phyloP scores from a whole-genome alignment of 2,797 vertebrate genomes.

The Pseudochirops cupreus region DNA sequence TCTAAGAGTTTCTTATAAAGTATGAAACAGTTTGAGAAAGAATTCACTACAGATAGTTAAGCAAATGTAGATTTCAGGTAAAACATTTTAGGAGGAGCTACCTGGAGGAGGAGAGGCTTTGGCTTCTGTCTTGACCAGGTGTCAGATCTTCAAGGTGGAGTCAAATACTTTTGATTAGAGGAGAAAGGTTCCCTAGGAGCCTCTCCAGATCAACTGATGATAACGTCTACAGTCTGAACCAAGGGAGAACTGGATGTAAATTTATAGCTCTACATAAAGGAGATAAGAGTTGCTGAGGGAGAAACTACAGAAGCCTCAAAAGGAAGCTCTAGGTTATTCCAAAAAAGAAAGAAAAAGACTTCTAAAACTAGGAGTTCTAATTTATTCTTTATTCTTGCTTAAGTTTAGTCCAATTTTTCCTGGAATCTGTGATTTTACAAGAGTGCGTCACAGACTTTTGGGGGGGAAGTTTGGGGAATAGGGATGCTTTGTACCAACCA shows the following conservation, averaged over 20 bases:
- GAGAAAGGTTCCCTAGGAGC: neutral
- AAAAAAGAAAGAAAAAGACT: neutral
- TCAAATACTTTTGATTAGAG: neutral
- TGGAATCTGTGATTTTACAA: neutral
- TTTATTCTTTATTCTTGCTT: neutral
- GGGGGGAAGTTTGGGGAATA: too few species aligned
- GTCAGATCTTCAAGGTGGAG: neutral
- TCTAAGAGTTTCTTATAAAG: neutral
- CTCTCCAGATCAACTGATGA: neutral
- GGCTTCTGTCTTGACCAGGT: neutral
- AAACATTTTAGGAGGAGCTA: neutral
- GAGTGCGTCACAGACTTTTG: neutral
- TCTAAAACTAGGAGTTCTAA: neutral
- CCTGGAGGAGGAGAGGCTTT: neutral
- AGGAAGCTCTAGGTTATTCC: neutral
- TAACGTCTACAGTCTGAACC: neutral
- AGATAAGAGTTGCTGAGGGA: neutral
- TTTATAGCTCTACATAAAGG: neutral
- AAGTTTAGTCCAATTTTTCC: neutral
- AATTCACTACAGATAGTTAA: neutral
- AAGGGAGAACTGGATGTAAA: neutral
- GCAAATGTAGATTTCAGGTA: neutral
- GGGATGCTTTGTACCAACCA: too few species aligned
- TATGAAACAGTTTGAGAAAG: neutral
- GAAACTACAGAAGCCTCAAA: neutral